These are phyloP conservation scores for Digitonthophagus gazella DNA, from an alignment of 2,888 invertebrate genomes.

Conservation along the genomic window DNA sequence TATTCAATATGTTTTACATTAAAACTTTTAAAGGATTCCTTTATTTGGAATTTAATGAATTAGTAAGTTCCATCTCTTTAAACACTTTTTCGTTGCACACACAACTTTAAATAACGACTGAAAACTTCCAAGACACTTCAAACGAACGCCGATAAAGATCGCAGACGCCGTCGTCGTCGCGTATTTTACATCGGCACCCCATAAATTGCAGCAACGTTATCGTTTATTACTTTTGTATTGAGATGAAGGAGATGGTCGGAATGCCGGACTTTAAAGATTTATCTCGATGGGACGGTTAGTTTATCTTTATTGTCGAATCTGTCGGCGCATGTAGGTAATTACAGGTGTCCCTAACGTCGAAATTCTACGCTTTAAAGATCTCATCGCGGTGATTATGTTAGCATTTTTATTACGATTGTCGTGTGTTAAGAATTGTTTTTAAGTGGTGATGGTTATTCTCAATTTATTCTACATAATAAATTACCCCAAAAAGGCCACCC, in stretches of 20 bases:
- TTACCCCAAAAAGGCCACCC: not conserved
- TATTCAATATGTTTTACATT: too few relatives aligned
- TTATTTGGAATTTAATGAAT: too few relatives aligned
- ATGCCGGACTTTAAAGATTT: constrained; percentile 2
- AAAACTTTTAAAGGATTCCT: constrained; percentile 32
- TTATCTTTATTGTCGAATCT: constrained; percentile 13
- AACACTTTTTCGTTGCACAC: too few relatives aligned
- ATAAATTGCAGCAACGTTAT: constrained; percentile 33
- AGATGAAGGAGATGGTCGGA: constrained; percentile 22
- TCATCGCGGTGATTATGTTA: not conserved
- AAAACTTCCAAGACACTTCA: constrained; percentile 18
- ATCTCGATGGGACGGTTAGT: constrained; percentile 2
- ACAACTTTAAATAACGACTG: not conserved
- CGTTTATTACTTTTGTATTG: constrained; percentile 31
- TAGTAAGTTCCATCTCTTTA: too few relatives aligned
- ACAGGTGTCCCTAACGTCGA: constrained; percentile 12
- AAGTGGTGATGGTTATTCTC: not conserved
- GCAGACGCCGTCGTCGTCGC: constrained; percentile 34
- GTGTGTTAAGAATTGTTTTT: not conserved
- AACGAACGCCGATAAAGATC: constrained; percentile 33
- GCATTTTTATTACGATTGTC: not conserved
- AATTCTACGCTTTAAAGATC: constrained; percentile 9
- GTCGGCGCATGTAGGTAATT: constrained; percentile 14
- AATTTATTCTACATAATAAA: not conserved
- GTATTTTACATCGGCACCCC: constrained; percentile 36